A percentile compares a stretch with the other conserved stretches of the same genome.
Evolutionary conservation across 1,140 invertebrate genomes (phyloP).

Genomic region (Mylabris phalerata): DNA sequence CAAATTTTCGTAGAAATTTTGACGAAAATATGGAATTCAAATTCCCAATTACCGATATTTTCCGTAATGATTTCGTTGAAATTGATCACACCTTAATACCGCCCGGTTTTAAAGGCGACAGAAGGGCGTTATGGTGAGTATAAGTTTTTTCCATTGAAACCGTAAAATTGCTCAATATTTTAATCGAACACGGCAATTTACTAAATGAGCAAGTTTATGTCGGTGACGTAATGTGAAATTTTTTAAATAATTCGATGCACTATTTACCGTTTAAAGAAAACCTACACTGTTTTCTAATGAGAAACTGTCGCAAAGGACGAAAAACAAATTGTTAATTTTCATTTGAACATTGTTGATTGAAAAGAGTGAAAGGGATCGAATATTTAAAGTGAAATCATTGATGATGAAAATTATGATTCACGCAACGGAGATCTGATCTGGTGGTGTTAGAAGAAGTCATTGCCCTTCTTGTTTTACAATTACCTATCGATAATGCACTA

Average conservation of each 20-base stretch:
- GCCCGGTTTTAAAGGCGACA: slow-evolving; percentile 53
- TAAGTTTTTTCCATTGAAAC: not conserved
- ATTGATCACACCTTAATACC: slow-evolving; percentile 52
- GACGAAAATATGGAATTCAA: slow-evolving; percentile 51
- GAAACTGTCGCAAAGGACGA: too few species aligned
- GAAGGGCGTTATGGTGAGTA: slow-evolving; percentile 49
- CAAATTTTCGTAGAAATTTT: slow-evolving; percentile 3
- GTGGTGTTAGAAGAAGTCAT: too few species aligned
- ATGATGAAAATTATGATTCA: too few species aligned
- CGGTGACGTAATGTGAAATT: not conserved
- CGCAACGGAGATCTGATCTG: too few species aligned
- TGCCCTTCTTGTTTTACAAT: too few species aligned
- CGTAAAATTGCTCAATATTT: not conserved
- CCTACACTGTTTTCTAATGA: too few species aligned
- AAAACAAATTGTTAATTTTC: too few species aligned
- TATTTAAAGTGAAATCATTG: too few species aligned
- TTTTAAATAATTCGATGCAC: slow-evolving; percentile 1
- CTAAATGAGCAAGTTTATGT: not conserved
- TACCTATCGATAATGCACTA: too few species aligned
- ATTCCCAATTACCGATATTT: slow-evolving; percentile 53
- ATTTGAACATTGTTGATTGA: not conserved
- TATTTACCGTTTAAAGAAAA: not conserved
- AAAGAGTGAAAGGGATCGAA: not conserved
- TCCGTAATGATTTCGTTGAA: slow-evolving; percentile 52
- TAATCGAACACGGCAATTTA: not conserved